phyloP scores from a whole-genome alignment of 2,113 vertebrate genomes.

The Syngnathus scovelli region DNA sequence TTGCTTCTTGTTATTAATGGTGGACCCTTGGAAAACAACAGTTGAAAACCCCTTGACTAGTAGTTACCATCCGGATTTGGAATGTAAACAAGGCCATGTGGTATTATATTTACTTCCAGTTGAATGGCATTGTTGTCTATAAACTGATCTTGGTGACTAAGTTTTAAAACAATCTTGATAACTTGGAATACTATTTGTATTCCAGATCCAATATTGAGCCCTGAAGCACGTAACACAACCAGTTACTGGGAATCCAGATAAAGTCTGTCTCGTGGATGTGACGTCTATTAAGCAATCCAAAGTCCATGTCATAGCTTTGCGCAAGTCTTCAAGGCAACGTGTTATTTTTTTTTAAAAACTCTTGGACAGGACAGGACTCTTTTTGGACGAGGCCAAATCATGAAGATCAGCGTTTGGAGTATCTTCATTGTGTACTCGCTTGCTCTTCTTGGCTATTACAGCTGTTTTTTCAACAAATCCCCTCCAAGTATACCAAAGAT shows the following conservation, averaged over 20 bases:
- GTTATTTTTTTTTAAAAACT: not conserved
- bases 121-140: not conserved
- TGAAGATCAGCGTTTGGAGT: not conserved
- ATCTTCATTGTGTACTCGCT: not conserved
- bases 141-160: not conserved
- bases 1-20: no score
- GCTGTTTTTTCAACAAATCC: not conserved
- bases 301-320: not conserved
- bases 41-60: no score
- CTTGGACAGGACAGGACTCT: not conserved
- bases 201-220: not conserved
- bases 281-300: not conserved
- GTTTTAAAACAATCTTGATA: not conserved
- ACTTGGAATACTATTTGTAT: not conserved
- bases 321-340: not conserved
- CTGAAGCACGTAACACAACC: not conserved
- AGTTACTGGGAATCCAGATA: not conserved
- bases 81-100: not conserved
- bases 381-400: not conserved
- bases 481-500: conserved; percentile 6
- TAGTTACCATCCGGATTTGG: not conserved
- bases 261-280: not conserved
- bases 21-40: no score
- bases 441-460: not conserved
- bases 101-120: not conserved